Percentiles rank a stretch among this genome's conserved stretches.
Evolutionary conservation across 2,797 vertebrate genomes (phyloP).

Genomic region (Characodon lateralis): DNA sequence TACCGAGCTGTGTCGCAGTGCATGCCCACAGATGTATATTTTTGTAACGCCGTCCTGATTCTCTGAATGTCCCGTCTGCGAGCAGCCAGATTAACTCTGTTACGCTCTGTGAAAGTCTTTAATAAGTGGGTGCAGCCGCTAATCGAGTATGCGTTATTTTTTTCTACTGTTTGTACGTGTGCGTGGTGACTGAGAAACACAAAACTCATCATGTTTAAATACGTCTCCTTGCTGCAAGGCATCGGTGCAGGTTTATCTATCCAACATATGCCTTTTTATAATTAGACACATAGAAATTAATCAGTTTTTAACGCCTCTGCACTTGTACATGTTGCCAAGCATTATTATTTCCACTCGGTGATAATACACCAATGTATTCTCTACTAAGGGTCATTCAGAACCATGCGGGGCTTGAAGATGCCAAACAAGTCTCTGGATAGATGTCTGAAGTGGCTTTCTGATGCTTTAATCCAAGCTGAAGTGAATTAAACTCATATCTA

Average conservation of each 20-base stretch:
- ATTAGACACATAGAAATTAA: constrained; percentile 17
- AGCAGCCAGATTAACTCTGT: constrained; percentile 42
- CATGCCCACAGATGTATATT: constrained; percentile 73
- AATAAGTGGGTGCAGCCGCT: constrained; percentile 21
- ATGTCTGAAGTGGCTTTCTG: constrained; percentile 23
- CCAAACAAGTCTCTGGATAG: constrained; percentile 11
- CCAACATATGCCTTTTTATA: constrained; percentile 37
- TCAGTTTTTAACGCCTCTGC: constrained; percentile 16
- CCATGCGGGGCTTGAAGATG: constrained; percentile 22
- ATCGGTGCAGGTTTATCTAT: constrained; percentile 30
- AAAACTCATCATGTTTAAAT: constrained; percentile 28
- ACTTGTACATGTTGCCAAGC: constrained; percentile 14
- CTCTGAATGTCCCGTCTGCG: constrained; percentile 53
- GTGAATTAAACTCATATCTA: constrained; percentile 60
- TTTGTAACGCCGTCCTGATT: constrained; percentile 70
- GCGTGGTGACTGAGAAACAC: constrained; percentile 34
- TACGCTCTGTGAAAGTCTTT: constrained; percentile 36
- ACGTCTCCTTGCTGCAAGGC: constrained; percentile 13
- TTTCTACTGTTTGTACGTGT: constrained; percentile 36
- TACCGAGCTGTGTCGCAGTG: constrained; percentile 34
- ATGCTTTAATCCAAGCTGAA: constrained; percentile 24
- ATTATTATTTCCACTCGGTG: not conserved
- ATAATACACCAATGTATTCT: constrained; percentile 10
- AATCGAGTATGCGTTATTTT: constrained; percentile 5
- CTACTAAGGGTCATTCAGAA: constrained; percentile 13